Percentiles rank a stretch among this genome's conserved stretches.
Evolutionary conservation across 2,113 vertebrate species (phyloP).

Genomic region (Sinocyclocheilus rhinocerous): DNA sequence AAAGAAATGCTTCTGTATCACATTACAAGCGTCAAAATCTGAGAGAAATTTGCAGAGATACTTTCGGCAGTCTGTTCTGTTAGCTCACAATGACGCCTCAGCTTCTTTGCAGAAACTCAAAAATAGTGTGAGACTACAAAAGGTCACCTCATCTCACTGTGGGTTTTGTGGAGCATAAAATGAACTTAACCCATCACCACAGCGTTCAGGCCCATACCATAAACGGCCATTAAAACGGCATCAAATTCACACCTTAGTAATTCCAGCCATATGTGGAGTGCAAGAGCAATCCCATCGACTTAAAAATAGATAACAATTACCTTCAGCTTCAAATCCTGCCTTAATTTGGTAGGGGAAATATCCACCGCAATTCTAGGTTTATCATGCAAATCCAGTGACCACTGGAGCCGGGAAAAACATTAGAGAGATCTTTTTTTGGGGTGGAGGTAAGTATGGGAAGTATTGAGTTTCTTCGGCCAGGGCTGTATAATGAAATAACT

Average conservation of each 20-base stretch:
- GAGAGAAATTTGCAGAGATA: background rate
- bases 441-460: background rate
- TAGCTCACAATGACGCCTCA: background rate
- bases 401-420: conserved; percentile 47
- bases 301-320: conserved; percentile 70
- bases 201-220: conserved; percentile 17
- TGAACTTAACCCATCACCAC: conserved; percentile 34
- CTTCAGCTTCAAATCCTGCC: conserved; percentile 43
- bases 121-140: conserved; percentile 41
- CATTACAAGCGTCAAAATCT: background rate
- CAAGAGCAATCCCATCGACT: conserved; percentile 57
- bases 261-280: conserved; percentile 55
- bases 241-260: conserved; percentile 47
- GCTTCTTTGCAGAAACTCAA: conserved; percentile 20
- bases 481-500: conserved; percentile 62
- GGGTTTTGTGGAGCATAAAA: conserved; percentile 53
- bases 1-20: background rate
- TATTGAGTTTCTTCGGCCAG: conserved; percentile 30
- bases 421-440: conserved; percentile 47
- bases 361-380: conserved; percentile 50
- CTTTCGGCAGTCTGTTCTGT: background rate
- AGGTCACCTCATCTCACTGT: conserved; percentile 40
- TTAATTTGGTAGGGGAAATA: conserved; percentile 46
- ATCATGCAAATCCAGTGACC: conserved; percentile 61
- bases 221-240: conserved; percentile 53